These are phyloP conservation scores for Heliconius congener DNA, from an alignment of 1,140 invertebrate genomes.

Conservation along the genomic window DNA sequence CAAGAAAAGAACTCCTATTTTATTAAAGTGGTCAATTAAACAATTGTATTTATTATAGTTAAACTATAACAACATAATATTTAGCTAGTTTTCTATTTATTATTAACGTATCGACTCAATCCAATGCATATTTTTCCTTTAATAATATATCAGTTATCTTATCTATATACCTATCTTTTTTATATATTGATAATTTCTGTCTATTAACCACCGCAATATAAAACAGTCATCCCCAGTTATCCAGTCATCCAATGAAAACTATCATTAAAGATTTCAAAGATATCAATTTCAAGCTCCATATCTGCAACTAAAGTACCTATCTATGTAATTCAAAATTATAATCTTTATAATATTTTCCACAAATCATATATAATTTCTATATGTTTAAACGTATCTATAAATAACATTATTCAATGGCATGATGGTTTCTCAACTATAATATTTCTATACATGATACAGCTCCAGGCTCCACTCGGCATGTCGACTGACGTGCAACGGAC, in stretches of 20 bases:
- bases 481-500: slow-evolving; percentile 37
- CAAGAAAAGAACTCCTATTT: no score
- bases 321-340: background rate
- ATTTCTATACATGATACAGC: slow-evolving; percentile 16
- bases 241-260: slow-evolving; percentile 7
- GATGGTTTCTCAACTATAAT: background rate
- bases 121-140: background rate
- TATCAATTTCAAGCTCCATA: background rate
- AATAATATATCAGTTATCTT: background rate
- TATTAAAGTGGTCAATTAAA: no score
- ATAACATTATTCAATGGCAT: slow-evolving; percentile 6
- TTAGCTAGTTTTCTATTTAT: no score
- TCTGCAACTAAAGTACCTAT: background rate
- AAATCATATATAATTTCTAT: background rate
- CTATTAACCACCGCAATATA: background rate
- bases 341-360: slow-evolving; percentile 11
- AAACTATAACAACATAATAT: no score
- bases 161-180: background rate
- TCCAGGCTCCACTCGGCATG: slow-evolving; percentile 25
- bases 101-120: background rate
- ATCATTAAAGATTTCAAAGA: slow-evolving; percentile 7
- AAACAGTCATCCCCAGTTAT: background rate
- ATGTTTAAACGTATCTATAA: slow-evolving; percentile 6
- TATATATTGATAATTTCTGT: background rate
- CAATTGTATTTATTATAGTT: no score